Base-by-base conservation (phyloP, 2,113 vertebrate genomes). In the Hippopotamus amphibius region DNA sequence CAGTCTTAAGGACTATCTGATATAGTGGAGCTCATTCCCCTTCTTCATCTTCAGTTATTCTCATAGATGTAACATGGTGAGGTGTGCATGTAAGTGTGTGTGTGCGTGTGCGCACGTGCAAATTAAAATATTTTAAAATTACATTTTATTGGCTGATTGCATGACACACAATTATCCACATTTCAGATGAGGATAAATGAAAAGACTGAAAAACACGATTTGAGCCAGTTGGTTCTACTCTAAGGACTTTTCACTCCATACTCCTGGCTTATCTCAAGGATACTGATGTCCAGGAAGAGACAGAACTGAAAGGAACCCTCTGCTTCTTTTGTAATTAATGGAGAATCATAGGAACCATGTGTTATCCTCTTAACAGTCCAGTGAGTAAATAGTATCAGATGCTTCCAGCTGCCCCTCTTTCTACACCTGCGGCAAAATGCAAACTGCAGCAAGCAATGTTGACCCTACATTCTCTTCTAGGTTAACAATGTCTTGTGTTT, bases 231-330 rank as follows among this genome's bases (percentile, higher is more conserved):
- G 10, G 21, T 37, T 55, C 5, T 46, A 9, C 6, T 88, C 21
- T 65, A 46, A 26, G 48, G 43, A 63, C 1, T 4, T 37, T 43
- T 83, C 16, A 41, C 7, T 63, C 2, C 4, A 4, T 55, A 74
- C 48, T 83, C 16, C 15, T 80, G 37, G 17, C 4, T 53, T 26
- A 9, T 53, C 63, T 59, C 43, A 69, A 26, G n/a, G 10, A 68
- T n/a, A 76, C 48, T 26, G 1, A 4, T 87, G 3, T 66, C 68
- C 33, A 41, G n/a, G 46, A 69, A 74, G 19, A 61, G 26, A 55
- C 0, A 1, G 19, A 8, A 1, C 11, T 63, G 88, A 22, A 30
- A 19, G 71, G 11, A 37, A 81, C 2, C 57, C 2, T 17, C 1
- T 26, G 63, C 30, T 17, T 17, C 17, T 88, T 95, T 71, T 65